These are phyloP conservation scores for Watsonalla cultraria DNA, from an alignment of 2,888 invertebrate species.

Conservation along the genomic window DNA sequence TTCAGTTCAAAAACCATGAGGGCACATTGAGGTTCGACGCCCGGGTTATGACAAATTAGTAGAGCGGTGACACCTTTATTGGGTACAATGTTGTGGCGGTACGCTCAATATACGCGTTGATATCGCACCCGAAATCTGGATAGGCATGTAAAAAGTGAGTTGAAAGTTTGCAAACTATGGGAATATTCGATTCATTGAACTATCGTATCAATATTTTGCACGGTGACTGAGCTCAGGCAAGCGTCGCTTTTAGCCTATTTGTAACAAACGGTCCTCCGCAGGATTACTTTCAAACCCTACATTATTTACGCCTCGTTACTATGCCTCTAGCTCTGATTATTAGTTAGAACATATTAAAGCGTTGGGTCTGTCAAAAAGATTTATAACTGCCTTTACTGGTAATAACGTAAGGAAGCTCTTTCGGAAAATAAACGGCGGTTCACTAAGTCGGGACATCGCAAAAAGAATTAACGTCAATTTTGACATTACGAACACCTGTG, in stretches of 20 bases:
- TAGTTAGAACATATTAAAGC: no score
- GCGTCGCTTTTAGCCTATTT: not conserved
- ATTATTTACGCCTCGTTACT: no score
- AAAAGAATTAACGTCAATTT: no score
- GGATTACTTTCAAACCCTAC: no score
- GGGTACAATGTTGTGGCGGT: not conserved
- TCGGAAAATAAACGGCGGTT: no score
- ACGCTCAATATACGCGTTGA: not conserved
- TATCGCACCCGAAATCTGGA: not conserved
- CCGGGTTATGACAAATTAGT: constrained; percentile 27
- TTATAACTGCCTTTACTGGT: no score
- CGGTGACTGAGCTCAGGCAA: not conserved
- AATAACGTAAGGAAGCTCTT: no score
- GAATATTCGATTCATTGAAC: not conserved
- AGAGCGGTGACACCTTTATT: constrained; percentile 3
- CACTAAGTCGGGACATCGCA: no score
- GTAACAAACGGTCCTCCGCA: not conserved
- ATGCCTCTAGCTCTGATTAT: no score
- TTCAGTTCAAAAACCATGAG: not conserved
- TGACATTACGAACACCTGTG: no score
- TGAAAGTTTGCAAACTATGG: not conserved
- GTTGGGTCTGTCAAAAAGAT: no score
- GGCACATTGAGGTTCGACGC: constrained; percentile 20
- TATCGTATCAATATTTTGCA: not conserved
- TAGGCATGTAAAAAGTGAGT: not conserved